Base-by-base conservation (phyloP, 2,888 invertebrate species). In the Synergus japonicus region DNA sequence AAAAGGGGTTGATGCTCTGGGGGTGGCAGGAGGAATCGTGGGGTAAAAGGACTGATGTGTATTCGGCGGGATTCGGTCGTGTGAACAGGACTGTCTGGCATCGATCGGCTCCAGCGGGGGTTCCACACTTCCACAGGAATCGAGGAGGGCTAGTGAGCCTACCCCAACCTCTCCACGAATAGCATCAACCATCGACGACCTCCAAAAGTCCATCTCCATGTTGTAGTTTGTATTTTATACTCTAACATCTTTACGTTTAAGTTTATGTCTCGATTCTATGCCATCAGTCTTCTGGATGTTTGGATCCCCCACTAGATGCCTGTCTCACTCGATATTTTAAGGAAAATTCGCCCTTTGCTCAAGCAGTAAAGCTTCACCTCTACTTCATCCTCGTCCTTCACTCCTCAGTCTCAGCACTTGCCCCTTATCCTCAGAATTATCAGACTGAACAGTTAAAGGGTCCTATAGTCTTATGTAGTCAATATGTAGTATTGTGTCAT, bases 41-140 rank as follows among this genome's bases (percentile, higher is more conserved):
- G 83, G 85, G 81, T 43, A 66, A 80, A 85, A 81, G 83, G 76
- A 83, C 78, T 77, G 79, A 84, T 83, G 85, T 87, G 86, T 86
- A 88, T 89, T 88, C 87, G 88, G 84, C 84, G 87, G 89, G 90
- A 91, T 91, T 91, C 88, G 90, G 89, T 88, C 88, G 91, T 90
- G 90, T 88, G 91, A 91, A 91, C 90, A 89, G 89, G 90, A 89
- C 91, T 91, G 92, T 92, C 92, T 92, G 91, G 92, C 91, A 92
- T 92, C 92, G 92, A 92, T 92, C 92, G 91, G 85, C 78, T 87
- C 88, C 83, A 73, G 81, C 78, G 77, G 79, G 77, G 76, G 78
- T 79, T 83, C 78, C 79, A 80, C 82, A 81, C 81, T 80, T 82
- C 78, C 79, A 79, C 81, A 80, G 81, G 84, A 80, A 80, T 82